Base-by-base conservation (phyloP, 1,140 invertebrate species). In the Pachypeltis micranthus region DNA sequence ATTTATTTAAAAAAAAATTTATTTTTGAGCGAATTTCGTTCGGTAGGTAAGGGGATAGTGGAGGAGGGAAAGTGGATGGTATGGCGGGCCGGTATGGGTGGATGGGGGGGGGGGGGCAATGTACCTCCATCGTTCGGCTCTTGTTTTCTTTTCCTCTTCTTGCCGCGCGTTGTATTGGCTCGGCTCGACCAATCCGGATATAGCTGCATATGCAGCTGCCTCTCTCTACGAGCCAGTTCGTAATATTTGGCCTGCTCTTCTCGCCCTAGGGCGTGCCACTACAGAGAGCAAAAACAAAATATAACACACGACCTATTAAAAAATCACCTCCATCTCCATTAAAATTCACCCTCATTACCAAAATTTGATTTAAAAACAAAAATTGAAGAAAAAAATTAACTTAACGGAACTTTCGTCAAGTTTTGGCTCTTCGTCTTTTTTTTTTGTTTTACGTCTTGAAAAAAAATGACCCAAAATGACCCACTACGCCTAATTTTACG, bases 231-330 rank as follows among this genome's bases (percentile, higher is more conserved):
- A 71, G 96, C 96, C 86, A 96, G 86, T 79, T 98, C 96, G 85
- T 98, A 99, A 88, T 98, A 99, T 82, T 97, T 97, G 77, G 92
- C 90, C 82, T 99, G 96, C 82, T 98, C 96, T 78, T 95, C 91
- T 80, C 93, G 87, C 76, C 91, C 90, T 83, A 99, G 85, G 76
- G 91, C 90, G 84, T 98, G 96, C 96, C 96, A 99, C 92, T 96
- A 79, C 51, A 63, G 39, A 67, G 57, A 24, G 29, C 21, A 64
- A 55, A 60, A 25, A 44, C 58, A 23, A 34, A 63, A 39, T n/a
- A n/a, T n/a, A n/a, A 25, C 27, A 44, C 28, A 39, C 39, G 31
- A 44, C 26, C 34, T 39, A 51, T 59, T 51, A 62, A 29, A 27
- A 61, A 61, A 39, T 25, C 61, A 47, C 34, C 61, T 51, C 26